Base-by-base conservation (phyloP, 2,797 vertebrate species). In the Falco berigora region DNA sequence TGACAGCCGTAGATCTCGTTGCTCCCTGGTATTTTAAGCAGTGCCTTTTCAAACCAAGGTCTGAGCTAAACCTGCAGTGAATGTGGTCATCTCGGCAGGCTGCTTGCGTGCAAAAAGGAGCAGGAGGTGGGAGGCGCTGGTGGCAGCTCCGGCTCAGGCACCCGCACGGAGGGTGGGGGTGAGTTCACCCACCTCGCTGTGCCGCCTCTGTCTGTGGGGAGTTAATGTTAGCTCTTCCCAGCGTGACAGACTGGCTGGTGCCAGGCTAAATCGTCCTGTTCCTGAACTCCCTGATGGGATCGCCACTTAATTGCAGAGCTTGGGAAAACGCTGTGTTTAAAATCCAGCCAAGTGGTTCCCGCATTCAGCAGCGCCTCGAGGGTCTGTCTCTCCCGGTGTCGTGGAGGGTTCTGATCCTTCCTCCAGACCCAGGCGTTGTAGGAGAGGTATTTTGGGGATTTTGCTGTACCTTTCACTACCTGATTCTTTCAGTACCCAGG, bases 311-410 rank as follows among this genome's bases (percentile, higher is more conserved):
- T 80, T 94, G 93, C 69, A 77, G 80, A 85, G 86, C 74, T 85
- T 58, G 66, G 83, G 83, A 68, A 81, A 55, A 11, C 0, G 19
- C 55, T 73, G 28, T 17, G 38, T 5, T 90, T 34, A 8, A 56
- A 80, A 77, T 21, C 23, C 61, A 46, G 27, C 66, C 36, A 0
- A 24, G 68, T 4, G 12, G 38, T 49, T 92, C 85, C 75, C 0
- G 0, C 2, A 0, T 36, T 64, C n/a, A 5, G 30, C 24, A 38
- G 30, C 1, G 0, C 38, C 38, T 38, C 38, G 6, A 46, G 63
- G 47, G 6, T 76, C 77, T 49, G 42, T 27, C 50, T 30, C 16
- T 88, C 20, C 32, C 0, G 0, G 22, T 55, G 56, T 21, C 4
- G 0, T 5, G 59, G 49, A 36, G 63, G 66, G 63, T 82, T 76